Conservation (phyloP, 2,797 vertebrate species). For the Peromyscus aztecus region DNA sequence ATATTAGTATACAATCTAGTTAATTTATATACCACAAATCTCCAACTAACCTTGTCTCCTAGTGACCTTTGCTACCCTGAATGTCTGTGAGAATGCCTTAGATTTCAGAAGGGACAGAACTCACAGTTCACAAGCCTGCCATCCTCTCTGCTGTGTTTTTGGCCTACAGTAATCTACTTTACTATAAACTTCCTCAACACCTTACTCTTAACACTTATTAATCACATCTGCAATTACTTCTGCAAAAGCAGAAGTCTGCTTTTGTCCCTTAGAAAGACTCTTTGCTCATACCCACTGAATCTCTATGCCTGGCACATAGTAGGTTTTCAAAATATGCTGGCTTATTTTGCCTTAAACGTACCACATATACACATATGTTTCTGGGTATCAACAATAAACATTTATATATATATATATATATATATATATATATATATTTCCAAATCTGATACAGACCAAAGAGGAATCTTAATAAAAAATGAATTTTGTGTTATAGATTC, state of each 20-base stretch:
- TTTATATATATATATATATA: too few species aligned
- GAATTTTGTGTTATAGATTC: conserved; percentile 27
- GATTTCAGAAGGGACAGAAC: neutral
- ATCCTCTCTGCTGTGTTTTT: conserved; percentile 34
- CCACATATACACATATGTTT: neutral
- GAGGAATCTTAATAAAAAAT: conserved; percentile 32
- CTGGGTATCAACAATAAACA: conserved; percentile 23
- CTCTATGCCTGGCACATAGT: neutral
- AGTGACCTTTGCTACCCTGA: neutral
- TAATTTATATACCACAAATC: neutral
- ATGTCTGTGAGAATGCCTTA: neutral
- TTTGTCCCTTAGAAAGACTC: conserved; percentile 5
- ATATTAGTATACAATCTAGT: neutral
- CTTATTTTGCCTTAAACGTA: conserved; percentile 49
- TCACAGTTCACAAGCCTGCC: neutral
- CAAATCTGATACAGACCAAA: conserved; percentile 24
- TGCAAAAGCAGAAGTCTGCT: conserved; percentile 27
- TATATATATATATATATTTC: conserved; percentile 35
- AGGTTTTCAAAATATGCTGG: neutral
- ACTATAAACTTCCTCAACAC: neutral
- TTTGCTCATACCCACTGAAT: conserved; percentile 30
- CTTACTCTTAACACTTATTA: neutral
- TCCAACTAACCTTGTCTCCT: neutral
- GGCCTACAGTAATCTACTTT: conserved; percentile 50
- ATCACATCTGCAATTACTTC: conserved; percentile 2